These are phyloP conservation scores for Parnassius orleans DNA, from an alignment of 2,888 invertebrate genomes.

Conservation along the genomic window DNA sequence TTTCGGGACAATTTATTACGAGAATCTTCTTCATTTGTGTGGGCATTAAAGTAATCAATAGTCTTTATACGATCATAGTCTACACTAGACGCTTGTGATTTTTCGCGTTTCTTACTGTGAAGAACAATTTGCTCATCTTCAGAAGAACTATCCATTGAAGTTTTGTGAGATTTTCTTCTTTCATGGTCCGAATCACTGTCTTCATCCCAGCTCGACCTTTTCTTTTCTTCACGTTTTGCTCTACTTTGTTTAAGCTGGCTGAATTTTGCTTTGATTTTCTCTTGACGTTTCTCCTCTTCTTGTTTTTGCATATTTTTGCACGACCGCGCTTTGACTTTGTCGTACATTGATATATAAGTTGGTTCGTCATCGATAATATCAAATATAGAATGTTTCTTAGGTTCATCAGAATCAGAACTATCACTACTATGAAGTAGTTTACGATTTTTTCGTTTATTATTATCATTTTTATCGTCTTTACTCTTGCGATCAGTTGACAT, in stretches of 20 bases:
- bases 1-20: constrained; percentile 83
- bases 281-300: constrained; percentile 92
- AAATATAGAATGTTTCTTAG: constrained; percentile 94
- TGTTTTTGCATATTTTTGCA: constrained; percentile 96
- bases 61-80: constrained; percentile 70
- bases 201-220: constrained; percentile 94
- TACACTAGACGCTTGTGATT: constrained; percentile 64
- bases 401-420: constrained; percentile 88
- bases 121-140: constrained; percentile 71
- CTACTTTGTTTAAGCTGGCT: constrained; percentile 92
- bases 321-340: constrained; percentile 96
- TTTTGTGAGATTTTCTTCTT: constrained; percentile 55
- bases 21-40: constrained; percentile 73
- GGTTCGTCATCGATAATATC: constrained; percentile 94
- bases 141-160: constrained; percentile 78
- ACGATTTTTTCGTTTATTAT: constrained; percentile 65
- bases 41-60: constrained; percentile 72
- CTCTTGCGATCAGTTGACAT: constrained; percentile 76
- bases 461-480: constrained; percentile 70
- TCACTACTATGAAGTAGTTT: constrained; percentile 81
- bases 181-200: constrained; percentile 87
- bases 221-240: constrained; percentile 93
- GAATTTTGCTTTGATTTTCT: constrained; percentile 94
- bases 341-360: constrained; percentile 97
- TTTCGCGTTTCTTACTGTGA: constrained; percentile 73